Percentiles rank a stretch among this genome's conserved stretches.
Conservation (phyloP, 2,113 vertebrate genomes). For the Semnornis frantzii region DNA sequence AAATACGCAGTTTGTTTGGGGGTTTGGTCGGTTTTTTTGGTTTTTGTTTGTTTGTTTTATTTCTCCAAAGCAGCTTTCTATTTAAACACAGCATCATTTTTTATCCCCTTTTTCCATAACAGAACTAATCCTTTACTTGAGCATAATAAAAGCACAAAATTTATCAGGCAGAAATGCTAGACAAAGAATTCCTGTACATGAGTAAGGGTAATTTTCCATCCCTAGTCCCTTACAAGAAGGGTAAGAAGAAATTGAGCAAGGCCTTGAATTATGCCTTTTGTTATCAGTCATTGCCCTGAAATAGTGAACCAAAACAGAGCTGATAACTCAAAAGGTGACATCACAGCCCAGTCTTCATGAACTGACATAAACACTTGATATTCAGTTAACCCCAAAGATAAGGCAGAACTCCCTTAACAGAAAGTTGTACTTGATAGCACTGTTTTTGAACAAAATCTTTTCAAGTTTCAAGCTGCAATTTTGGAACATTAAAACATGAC, state of each 20-base stretch:
- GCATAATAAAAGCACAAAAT: not conserved
- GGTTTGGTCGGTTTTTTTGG: no score
- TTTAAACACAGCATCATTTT: not conserved
- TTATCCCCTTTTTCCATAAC: not conserved
- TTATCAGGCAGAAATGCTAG: not conserved
- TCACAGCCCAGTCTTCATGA: constrained; percentile 74
- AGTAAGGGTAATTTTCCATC: constrained; percentile 63
- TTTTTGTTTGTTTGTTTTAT: not conserved
- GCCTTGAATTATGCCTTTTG: constrained; percentile 73
- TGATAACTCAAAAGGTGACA: constrained; percentile 77
- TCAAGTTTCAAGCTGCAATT: not conserved
- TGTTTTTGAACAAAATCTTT: not conserved
- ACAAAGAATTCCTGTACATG: constrained; percentile 64
- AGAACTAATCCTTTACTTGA: not conserved
- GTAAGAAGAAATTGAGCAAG: constrained; percentile 49
- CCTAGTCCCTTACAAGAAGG: constrained; percentile 5
- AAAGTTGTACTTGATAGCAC: constrained; percentile 55
- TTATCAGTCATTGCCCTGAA: constrained; percentile 58
- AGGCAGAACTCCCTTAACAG: constrained; percentile 66
- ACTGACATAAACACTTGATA: constrained; percentile 81
- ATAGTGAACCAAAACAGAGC: constrained; percentile 61
- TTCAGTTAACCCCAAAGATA: constrained; percentile 73
- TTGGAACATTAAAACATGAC: not conserved
- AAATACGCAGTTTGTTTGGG: not conserved
- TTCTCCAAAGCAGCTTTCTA: not conserved